Evolutionary conservation across 2,888 invertebrate species (phyloP).

Genomic region (Amaurobius ferox): DNA sequence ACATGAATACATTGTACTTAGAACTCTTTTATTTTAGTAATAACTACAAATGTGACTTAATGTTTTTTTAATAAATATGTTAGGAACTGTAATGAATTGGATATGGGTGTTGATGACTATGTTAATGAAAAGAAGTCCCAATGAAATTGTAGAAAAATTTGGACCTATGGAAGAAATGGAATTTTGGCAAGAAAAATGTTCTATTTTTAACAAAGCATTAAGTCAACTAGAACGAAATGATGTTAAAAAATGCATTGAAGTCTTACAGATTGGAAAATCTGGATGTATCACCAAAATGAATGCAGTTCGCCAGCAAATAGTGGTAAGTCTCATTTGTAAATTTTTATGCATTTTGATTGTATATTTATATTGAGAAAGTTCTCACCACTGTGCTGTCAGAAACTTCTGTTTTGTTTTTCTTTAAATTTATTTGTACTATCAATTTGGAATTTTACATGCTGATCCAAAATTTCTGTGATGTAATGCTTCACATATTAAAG

Average conservation of each 20-base stretch:
- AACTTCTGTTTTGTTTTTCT: too few relatives aligned
- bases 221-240: conserved; percentile 31
- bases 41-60: not conserved
- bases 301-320: conserved; percentile 30
- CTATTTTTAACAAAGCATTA: conserved; percentile 25
- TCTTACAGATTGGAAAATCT: conserved; percentile 38
- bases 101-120: conserved; percentile 34
- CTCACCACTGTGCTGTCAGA: too few relatives aligned
- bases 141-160: not conserved
- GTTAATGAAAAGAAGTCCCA: conserved; percentile 35
- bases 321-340: too few relatives aligned
- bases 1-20: too few relatives aligned
- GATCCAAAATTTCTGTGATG: too few relatives aligned
- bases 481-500: too few relatives aligned
- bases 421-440: too few relatives aligned
- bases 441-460: too few relatives aligned
- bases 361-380: too few relatives aligned
- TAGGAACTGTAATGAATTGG: conserved; percentile 61
- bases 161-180: conserved; percentile 57
- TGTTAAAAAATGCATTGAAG: conserved; percentile 57
- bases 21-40: not conserved
- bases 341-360: too few relatives aligned
- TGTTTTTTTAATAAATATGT: not conserved
- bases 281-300: conserved; percentile 34
- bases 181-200: conserved; percentile 49